Evolutionary conservation across 2,113 vertebrate species (phyloP), one percentile per base, ranked within the genome.

Genomic region (Desmodus rotundus): DNA sequence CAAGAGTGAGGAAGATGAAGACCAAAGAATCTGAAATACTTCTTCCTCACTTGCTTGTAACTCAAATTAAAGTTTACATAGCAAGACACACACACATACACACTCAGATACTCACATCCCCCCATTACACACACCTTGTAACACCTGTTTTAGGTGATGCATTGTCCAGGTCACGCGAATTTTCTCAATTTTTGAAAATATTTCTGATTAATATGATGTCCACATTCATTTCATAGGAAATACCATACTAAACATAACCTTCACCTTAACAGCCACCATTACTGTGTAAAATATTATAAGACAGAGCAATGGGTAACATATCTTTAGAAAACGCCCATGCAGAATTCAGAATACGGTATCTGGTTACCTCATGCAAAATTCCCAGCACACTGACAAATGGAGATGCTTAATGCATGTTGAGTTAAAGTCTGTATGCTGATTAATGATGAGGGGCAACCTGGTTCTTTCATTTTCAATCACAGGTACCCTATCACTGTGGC

Each of bases 391-490:
- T 5, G 33, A 74, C 73, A 54, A 14, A 56, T 11, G 1, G 36
- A 94, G 36, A 74, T 36, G 45, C 10, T 77, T 56, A 36, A 50
- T 83, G 43, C 82, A 78, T 10, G 47, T 0, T 56, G 70, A 78
- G 9, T 65, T 89, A 47, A n/a, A 61, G 81, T 65, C 81, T 81
- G 50, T 20, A 58, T 33, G 70, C 36, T 33, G 20, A 58, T 70
- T 47, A 89, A 74, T 36, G 33, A 89, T 78, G 38, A 54, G 13
- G 13, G 52, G 50, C 41, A 50, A 89, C 76, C 68, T 36, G 72
- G 24, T 28, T 52, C 90, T 76, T 72, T 56, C 28, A 73, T 83
- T 81, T 90, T 90, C 47, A 86, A 33, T 77, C 43, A 43, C 17
- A 72, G 70, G 47, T 43, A 50, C 9, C 61, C 0, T 28, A 41